Evolutionary conservation across 2,113 vertebrate species (phyloP).

Genomic region (Willisornis vidua): DNA sequence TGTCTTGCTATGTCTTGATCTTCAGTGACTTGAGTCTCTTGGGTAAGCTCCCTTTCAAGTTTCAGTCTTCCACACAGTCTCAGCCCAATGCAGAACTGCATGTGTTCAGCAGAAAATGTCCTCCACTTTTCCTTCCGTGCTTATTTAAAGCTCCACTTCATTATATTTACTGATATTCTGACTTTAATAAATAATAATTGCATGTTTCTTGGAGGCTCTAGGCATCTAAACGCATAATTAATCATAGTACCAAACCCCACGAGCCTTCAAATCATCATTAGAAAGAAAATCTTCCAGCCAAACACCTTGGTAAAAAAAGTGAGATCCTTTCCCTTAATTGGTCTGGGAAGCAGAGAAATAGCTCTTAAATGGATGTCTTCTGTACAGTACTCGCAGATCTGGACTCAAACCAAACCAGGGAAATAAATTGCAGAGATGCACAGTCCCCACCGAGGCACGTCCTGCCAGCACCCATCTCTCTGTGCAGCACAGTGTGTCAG

Average conservation of each 20-base stretch:
- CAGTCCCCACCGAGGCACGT: not conserved
- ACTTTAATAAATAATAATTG: constrained; percentile 59
- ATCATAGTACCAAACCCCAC: constrained; percentile 44
- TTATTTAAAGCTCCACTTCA: constrained; percentile 44
- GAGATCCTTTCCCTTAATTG: constrained; percentile 16
- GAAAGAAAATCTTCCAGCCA: constrained; percentile 48
- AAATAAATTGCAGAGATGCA: not conserved
- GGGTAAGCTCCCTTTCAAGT: not conserved
- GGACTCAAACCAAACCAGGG: not conserved
- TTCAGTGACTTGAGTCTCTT: not conserved
- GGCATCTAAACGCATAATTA: constrained; percentile 48
- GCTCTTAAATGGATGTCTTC: not conserved
- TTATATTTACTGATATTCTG: constrained; percentile 47
- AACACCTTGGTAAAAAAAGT: not conserved
- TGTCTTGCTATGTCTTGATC: not conserved
- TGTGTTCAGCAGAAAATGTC: constrained; percentile 19
- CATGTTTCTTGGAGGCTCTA: constrained; percentile 10
- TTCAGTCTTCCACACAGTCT: not conserved
- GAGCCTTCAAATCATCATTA: constrained; percentile 57
- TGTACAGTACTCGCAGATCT: not conserved
- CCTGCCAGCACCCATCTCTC: not conserved
- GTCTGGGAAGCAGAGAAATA: not conserved
- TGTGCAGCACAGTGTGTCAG: not conserved
- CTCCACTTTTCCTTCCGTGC: not conserved
- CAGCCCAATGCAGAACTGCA: not conserved